Percentiles rank a stretch among this genome's conserved stretches.
phyloP scores from a whole-genome alignment of 2,113 vertebrate genomes.

The Gopherus flavomarginatus region DNA sequence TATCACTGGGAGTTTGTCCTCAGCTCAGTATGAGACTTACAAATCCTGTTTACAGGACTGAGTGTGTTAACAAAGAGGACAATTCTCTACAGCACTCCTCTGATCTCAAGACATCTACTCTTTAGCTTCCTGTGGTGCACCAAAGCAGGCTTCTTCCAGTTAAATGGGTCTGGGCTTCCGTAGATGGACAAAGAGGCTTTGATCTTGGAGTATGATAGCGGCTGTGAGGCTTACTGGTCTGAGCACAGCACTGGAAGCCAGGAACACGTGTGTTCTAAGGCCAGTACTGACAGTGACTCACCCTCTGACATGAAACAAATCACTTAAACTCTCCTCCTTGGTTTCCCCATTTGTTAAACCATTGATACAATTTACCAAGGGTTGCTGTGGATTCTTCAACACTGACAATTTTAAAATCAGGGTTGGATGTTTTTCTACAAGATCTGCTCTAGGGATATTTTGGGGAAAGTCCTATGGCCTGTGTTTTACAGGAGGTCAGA shows the following conservation, averaged over 20 bases:
- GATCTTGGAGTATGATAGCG: background rate
- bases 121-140: conserved; percentile 8
- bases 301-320: background rate
- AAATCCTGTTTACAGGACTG: rapidly evolving
- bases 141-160: background rate
- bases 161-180: background rate
- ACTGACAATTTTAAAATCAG: background rate
- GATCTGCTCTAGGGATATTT: background rate
- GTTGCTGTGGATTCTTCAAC: background rate
- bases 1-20: background rate
- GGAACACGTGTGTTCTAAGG: background rate
- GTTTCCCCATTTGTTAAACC: background rate
- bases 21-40: background rate
- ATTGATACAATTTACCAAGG: background rate
- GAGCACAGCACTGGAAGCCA: rapidly evolving
- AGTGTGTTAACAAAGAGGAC: background rate
- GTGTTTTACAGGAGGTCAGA: background rate
- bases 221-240: background rate
- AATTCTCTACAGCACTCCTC: background rate
- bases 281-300: rapidly evolving
- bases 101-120: background rate
- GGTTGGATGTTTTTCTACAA: background rate
- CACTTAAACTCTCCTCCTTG: background rate
- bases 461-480: background rate
- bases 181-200: background rate